Conservation (phyloP, 2,888 invertebrate genomes). For the Venusia cambrica region DNA sequence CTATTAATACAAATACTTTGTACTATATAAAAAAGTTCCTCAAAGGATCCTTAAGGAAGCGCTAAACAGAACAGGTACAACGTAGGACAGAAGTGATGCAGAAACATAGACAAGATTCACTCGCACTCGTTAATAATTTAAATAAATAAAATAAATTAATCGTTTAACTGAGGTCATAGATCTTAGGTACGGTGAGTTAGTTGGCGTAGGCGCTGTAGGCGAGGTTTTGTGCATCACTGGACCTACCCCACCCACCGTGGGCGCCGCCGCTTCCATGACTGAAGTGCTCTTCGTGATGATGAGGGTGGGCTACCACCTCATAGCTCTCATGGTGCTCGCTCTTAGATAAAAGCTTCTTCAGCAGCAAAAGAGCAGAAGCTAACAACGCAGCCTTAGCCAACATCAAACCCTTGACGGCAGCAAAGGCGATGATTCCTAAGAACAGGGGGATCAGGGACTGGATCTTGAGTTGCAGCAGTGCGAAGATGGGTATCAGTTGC, state of each 20-base stretch:
- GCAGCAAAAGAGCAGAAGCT: slow-evolving; percentile 85
- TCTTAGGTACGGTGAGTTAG: slow-evolving; percentile 31
- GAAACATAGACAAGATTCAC: slow-evolving; percentile 58
- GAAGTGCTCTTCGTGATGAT: slow-evolving; percentile 82
- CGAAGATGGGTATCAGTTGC: slow-evolving; percentile 86
- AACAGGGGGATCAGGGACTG: slow-evolving; percentile 89
- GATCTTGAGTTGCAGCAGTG: slow-evolving; percentile 89
- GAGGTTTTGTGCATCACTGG: slow-evolving; percentile 84
- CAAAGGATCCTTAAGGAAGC: slow-evolving; percentile 6
- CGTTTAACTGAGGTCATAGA: slow-evolving; percentile 64
- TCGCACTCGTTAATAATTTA: slow-evolving; percentile 60
- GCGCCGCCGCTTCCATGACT: slow-evolving; percentile 75
- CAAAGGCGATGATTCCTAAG: slow-evolving; percentile 86
- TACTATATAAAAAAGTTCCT: slow-evolving; percentile 47
- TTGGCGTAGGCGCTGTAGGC: slow-evolving; percentile 86
- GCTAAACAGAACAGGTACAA: slow-evolving; percentile 59
- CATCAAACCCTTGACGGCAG: slow-evolving; percentile 91
- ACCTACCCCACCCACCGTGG: slow-evolving; percentile 84
- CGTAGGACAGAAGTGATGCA: slow-evolving; percentile 44
- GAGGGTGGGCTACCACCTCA: slow-evolving; percentile 88
- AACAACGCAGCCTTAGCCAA: slow-evolving; percentile 91
- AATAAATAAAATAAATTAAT: slow-evolving; percentile 74
- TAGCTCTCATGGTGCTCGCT: slow-evolving; percentile 85
- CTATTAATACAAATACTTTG: slow-evolving; percentile 53
- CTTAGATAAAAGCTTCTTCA: slow-evolving; percentile 86